Percentiles rank a stretch among this genome's conserved stretches.
These are phyloP conservation scores for Alitta virens DNA, from an alignment of 2,888 invertebrate genomes.

Conservation along the genomic window DNA sequence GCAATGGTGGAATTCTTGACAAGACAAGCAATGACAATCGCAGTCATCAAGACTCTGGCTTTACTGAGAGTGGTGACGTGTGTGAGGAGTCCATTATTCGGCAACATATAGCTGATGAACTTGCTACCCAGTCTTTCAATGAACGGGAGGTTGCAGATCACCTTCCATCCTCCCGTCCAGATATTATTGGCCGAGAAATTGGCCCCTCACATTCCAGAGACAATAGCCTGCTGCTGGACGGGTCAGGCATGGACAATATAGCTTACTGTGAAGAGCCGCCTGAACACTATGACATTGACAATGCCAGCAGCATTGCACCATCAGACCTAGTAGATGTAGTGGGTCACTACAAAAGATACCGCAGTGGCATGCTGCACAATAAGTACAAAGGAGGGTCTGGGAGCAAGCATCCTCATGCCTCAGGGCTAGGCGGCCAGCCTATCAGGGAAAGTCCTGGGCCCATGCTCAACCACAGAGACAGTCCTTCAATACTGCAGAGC, in stretches of 20 bases:
- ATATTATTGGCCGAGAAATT: conserved; percentile 84
- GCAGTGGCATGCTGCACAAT: conserved; percentile 61
- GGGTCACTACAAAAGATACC: conserved; percentile 89
- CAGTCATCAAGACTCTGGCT: conserved; percentile 43
- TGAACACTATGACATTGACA: conserved; percentile 81
- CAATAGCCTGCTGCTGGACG: conserved; percentile 43
- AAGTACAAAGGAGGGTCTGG: not conserved
- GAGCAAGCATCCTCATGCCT: not conserved
- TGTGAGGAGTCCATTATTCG: conserved; percentile 57
- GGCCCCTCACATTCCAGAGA: conserved; percentile 38
- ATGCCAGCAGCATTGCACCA: conserved; percentile 95
- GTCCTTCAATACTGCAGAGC: conserved; percentile 65
- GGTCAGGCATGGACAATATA: conserved; percentile 30
- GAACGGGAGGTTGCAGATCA: conserved; percentile 76
- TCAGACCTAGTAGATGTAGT: conserved; percentile 87
- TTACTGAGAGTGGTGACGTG: conserved; percentile 31
- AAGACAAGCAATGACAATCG: conserved; percentile 24
- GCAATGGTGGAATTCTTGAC: conserved; percentile 26
- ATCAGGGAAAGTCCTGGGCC: conserved; percentile 16
- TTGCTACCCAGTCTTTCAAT: conserved; percentile 79
- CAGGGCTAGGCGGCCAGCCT: not conserved
- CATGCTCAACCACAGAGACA: conserved; percentile 33
- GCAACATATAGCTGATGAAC: conserved; percentile 78
- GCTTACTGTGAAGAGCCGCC: conserved; percentile 47
- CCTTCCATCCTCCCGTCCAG: conserved; percentile 75